phyloP scores from a whole-genome alignment of 2,797 vertebrate genomes.

The Tapera naevia region DNA sequence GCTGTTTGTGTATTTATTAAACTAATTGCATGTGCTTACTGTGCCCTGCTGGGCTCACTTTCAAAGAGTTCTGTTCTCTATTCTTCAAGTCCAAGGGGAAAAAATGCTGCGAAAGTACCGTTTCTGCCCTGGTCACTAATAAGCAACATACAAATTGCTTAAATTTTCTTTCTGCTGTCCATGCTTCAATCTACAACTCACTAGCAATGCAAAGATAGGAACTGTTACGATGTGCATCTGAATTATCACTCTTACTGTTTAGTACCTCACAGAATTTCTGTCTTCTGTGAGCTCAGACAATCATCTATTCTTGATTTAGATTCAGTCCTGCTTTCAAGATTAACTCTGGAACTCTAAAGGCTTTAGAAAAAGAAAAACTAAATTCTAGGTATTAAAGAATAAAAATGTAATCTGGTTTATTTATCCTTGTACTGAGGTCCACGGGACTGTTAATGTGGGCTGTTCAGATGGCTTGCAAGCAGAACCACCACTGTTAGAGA shows the following conservation, averaged over 20 bases:
- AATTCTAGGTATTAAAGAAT: background rate
- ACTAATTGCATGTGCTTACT: background rate
- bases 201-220: background rate
- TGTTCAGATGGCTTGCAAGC: background rate
- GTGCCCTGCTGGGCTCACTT: background rate
- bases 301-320: background rate
- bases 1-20: background rate
- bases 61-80: background rate
- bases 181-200: background rate
- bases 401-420: background rate
- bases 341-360: background rate
- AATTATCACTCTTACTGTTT: background rate
- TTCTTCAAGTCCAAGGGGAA: background rate
- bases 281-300: background rate
- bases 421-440: background rate
- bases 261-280: background rate
- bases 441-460: background rate
- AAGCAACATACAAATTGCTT: background rate
- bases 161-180: background rate
- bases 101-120: background rate
- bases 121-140: background rate
- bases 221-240: background rate
- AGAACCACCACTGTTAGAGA: background rate
- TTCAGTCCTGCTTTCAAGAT: background rate
- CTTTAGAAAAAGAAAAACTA: background rate